Base-by-base conservation (phyloP, 2,113 vertebrate genomes). In the Drymodes brunneopygia region DNA sequence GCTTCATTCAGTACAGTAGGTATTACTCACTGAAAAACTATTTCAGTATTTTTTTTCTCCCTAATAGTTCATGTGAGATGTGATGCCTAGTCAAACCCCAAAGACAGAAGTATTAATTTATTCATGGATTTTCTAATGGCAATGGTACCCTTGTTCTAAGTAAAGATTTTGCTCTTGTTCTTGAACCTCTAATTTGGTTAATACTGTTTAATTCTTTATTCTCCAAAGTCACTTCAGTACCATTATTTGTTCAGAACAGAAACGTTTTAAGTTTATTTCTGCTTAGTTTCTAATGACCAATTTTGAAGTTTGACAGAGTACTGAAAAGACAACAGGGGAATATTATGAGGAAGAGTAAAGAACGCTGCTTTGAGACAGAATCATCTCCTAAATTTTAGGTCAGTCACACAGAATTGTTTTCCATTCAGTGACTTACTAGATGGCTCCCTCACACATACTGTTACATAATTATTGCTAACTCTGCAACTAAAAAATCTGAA, bases 261-360 rank as follows among this genome's bases (percentile, higher is more conserved):
- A 91, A 74, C 28, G 6, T 86, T 95, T 80, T 6, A 73, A 42
- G 42, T 81, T 50, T 31, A 56, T 89, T 87, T 94, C 79, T 86
- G 20, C 36, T 51, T 44, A 42, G 57, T 82, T 95, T 90, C 51
- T 94, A 92, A 72, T 51, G 36, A 89, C 18, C 50, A 93, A 86
- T 88, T 95, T 78, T 78, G 40, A 91, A 81, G 44, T 93, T 61
- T 92, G 90, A 74, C 35, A 40, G 58, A 86, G 44, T 57, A 95
- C 50, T 61, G 33, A 78, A 86, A 94, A 71, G 31, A 69, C 15
- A 94, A 19, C 17, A 44, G 24, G 8, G 22, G 40, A 79, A 69
- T 77, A 94, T 38, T 56, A 42, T 7, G 9, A 64, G 38, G 31
- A 92, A 84, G 54, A 70, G 67, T 38, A 79, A 90, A 92, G 48